Conservation (phyloP, 2,113 vertebrate species). For the Probosciger aterrimus region DNA sequence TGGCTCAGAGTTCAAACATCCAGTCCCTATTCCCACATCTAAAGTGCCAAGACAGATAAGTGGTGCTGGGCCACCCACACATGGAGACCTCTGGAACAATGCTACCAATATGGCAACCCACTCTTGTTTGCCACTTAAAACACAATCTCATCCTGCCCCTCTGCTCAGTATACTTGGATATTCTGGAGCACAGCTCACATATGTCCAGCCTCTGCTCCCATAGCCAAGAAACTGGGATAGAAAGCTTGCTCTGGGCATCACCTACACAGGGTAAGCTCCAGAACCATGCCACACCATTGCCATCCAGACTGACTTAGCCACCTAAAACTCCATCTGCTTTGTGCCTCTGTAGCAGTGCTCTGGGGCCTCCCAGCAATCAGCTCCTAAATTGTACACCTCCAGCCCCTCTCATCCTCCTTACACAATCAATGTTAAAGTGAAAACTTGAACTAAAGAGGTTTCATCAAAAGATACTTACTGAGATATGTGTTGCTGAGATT, state of each 20-base stretch:
- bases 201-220: no score
- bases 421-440: neutral
- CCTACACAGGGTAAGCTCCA: neutral
- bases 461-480: neutral
- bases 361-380: neutral
- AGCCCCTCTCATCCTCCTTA: neutral
- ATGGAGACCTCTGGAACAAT: neutral
- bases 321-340: neutral
- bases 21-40: neutral
- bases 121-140: neutral
- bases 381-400: neutral
- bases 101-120: neutral
- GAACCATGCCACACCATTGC: neutral
- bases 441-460: neutral
- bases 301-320: neutral
- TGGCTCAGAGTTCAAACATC: neutral
- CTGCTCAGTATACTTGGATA: neutral
- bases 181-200: neutral
- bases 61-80: neutral
- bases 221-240: neutral
- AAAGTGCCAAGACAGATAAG: neutral
- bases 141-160: neutral
- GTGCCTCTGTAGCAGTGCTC: neutral
- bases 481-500: neutral
- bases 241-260: neutral